Evolutionary conservation across 2,797 vertebrate species (phyloP), one percentile per base, ranked within the genome.

Genomic region (Mormyrops attenuatus): DNA sequence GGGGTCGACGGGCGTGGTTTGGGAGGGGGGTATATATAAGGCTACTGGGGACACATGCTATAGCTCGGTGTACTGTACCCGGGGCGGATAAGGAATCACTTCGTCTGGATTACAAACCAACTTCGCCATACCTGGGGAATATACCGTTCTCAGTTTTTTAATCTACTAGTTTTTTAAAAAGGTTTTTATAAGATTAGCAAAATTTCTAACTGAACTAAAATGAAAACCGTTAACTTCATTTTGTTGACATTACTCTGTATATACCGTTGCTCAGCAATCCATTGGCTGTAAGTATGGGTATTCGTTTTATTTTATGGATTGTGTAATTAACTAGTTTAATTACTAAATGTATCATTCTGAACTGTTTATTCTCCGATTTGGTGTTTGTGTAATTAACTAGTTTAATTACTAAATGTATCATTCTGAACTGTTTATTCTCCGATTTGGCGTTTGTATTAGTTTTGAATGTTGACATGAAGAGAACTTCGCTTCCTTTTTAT

Each of bases 251-350:
- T 88, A 50, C n/a, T 52, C 2, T 85, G 66, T 34, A 44, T 89
- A 15, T 53, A 89, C 57, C 44, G 44, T 38, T 92, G 91, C 82
- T 80, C 77, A 7, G 92, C 88, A 8, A 93, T 93, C 7, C 91
- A 92, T 17, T 93, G 93, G 93, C 92, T 93, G 93, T 93, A 90
- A 93, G 93, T 92, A 88, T 89, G 7, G 26, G 2, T 77, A 77
- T 87, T 26, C 44, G 15, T 17, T 41, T 69, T 8, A 47, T 63
- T 73, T 47, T 6, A 50, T n/a, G 9, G 17, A 13, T 85, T 11
- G 22, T 84, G 17, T 82, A 11, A 22, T 82, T 26, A 13, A 20
- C 30, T 9, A 44, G 82, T 30, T 47, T 22, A 41, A 50, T 57
- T 84, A 3, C 5, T n/a, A 52, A 11, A 50, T 15, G 26, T 22